A percentile compares a stretch with the other conserved stretches of the same genome.
Conservation (phyloP, 2,113 vertebrate species). For the Chionis minor region DNA sequence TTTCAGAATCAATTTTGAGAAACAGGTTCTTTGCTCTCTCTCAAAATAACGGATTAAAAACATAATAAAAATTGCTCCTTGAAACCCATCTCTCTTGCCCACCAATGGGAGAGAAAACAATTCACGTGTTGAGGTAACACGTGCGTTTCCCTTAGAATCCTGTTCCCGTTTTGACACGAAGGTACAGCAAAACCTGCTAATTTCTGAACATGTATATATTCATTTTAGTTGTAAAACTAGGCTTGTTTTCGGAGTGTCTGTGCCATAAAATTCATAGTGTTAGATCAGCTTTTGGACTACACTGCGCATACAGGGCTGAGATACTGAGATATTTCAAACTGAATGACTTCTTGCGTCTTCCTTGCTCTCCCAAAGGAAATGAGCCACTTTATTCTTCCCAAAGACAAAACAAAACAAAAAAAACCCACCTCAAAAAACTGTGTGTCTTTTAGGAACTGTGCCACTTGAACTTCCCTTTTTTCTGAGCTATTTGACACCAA, state of each 20-base stretch:
- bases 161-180: not conserved
- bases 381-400: not conserved
- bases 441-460: not conserved
- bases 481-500: not conserved
- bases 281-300: not conserved
- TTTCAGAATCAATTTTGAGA: not conserved
- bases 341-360: not conserved
- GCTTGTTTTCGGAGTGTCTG: not conserved
- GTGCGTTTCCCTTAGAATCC: not conserved
- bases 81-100: not conserved
- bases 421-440: not conserved
- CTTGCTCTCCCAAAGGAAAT: not conserved
- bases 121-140: rapidly evolving
- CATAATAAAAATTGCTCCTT: not conserved
- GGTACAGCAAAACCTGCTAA: not conserved
- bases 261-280: not conserved
- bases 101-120: not conserved
- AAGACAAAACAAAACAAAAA: not conserved
- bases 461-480: not conserved
- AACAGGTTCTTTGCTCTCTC: not conserved
- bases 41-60: not conserved
- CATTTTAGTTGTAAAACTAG: not conserved
- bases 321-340: not conserved
- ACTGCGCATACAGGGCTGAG: rapidly evolving
- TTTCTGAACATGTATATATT: not conserved